Percentiles rank a stretch among this genome's conserved stretches.
Conservation (phyloP, 2,113 vertebrate genomes). For the Esox niger region DNA sequence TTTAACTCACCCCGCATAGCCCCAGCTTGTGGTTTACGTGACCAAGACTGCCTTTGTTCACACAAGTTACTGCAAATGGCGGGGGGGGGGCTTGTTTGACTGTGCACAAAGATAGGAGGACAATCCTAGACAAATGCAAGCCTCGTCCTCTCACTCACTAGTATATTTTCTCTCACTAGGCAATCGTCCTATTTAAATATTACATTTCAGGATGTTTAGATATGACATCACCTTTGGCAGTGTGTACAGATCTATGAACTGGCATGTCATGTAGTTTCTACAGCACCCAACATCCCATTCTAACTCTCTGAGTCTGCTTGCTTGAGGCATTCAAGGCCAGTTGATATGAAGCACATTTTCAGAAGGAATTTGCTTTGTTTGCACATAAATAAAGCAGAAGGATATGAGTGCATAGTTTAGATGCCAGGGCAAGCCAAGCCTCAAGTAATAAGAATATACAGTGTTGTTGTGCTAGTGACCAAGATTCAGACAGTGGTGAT, state of each 20-base stretch:
- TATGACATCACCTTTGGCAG: not conserved
- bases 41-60: not conserved
- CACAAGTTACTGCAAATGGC: not conserved
- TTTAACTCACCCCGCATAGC: constrained; percentile 59
- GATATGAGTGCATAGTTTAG: constrained; percentile 17
- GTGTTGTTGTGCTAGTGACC: constrained; percentile 39
- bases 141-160: too few species aligned
- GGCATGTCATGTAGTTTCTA: not conserved
- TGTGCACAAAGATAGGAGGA: too few species aligned
- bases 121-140: too few species aligned
- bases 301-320: not conserved
- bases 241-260: too few species aligned
- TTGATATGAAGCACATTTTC: constrained; percentile 37
- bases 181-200: too few species aligned
- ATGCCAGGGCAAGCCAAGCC: constrained; percentile 29
- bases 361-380: constrained; percentile 40
- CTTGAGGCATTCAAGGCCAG: constrained; percentile 22
- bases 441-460: constrained; percentile 36
- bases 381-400: constrained; percentile 50
- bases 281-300: not conserved
- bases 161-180: too few species aligned
- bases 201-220: not conserved
- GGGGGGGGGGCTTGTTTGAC: not conserved
- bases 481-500: constrained; percentile 53
- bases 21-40: not conserved